phyloP scores from a whole-genome alignment of 2,888 invertebrate species.

The Acronicta leporina region DNA sequence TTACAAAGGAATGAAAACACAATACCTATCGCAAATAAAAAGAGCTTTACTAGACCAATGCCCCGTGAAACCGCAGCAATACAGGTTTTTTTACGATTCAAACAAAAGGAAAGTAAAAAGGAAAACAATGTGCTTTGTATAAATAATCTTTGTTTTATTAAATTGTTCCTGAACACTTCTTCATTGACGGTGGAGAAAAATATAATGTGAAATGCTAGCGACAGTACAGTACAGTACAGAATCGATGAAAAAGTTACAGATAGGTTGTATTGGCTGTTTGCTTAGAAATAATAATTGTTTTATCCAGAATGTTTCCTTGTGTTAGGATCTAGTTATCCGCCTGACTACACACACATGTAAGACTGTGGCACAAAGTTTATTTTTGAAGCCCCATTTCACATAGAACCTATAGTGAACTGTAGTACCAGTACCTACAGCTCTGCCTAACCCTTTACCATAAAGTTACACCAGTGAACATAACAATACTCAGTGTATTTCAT shows the following conservation, averaged over 20 bases:
- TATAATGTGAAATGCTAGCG: constrained; percentile 4
- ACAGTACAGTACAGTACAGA: no score
- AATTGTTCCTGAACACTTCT: constrained; percentile 16
- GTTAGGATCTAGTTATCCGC: no score
- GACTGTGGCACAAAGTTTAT: no score
- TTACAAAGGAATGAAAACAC: constrained; percentile 20
- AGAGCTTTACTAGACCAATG: constrained; percentile 30
- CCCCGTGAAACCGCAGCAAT: constrained; percentile 25
- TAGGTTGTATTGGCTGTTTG: background rate
- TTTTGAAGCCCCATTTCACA: no score
- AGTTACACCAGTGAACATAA: background rate
- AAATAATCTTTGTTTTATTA: constrained; percentile 23
- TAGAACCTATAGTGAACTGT: no score
- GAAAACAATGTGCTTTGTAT: constrained; percentile 15
- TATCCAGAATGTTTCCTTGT: background rate
- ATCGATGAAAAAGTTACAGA: background rate
- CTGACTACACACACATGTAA: no score
- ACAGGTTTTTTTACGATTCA: constrained; percentile 22
- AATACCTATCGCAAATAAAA: constrained; percentile 23
- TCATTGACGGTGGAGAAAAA: constrained; percentile 8
- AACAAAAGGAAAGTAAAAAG: constrained; percentile 21
- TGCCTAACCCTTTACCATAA: no score
- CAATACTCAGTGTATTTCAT: background rate
- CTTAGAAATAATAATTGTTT: no score
- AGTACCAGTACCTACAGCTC: no score